Conservation (phyloP, 2,113 vertebrate species). For the Nibea coibor region DNA sequence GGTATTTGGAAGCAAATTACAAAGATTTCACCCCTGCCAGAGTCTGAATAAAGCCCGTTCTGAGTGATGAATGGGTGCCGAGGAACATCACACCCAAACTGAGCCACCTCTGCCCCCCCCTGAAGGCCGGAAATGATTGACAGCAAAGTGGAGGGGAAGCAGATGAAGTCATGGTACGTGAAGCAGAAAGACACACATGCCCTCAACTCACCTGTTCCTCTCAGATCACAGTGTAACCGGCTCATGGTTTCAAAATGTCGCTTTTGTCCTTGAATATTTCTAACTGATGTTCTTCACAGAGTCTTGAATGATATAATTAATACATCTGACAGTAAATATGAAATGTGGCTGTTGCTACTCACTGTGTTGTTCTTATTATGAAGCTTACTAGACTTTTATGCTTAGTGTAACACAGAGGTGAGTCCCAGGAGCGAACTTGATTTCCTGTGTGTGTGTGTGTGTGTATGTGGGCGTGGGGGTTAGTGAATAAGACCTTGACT, state of each 20-base stretch:
- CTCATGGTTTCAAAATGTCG: conserved; percentile 4
- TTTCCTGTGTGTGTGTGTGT: conserved; percentile 10
- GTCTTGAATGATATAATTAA: not conserved
- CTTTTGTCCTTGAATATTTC: not conserved
- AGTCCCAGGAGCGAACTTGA: not conserved
- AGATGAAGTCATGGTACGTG: conserved; percentile 8
- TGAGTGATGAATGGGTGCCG: conserved; percentile 81
- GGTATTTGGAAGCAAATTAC: conserved; percentile 82
- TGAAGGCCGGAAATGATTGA: conserved; percentile 69
- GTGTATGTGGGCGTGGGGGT: not conserved
- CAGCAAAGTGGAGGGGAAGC: conserved; percentile 57
- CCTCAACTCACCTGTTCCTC: conserved; percentile 2
- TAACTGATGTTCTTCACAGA: not conserved
- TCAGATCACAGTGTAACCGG: not conserved
- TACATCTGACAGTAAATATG: not conserved
- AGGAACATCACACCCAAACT: conserved; percentile 71
- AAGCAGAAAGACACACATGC: not conserved
- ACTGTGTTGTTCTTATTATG: not conserved
- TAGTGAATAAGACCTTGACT: conserved; percentile 55
- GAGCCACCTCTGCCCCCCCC: conserved; percentile 67
- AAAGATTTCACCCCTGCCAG: conserved; percentile 85
- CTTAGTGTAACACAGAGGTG: not conserved
- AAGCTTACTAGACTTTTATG: not conserved
- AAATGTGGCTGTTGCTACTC: not conserved
- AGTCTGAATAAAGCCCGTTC: conserved; percentile 76